These are phyloP conservation scores for Poeciliopsis prolifica DNA, from an alignment of 2,113 vertebrate genomes.

Conservation along the genomic window DNA sequence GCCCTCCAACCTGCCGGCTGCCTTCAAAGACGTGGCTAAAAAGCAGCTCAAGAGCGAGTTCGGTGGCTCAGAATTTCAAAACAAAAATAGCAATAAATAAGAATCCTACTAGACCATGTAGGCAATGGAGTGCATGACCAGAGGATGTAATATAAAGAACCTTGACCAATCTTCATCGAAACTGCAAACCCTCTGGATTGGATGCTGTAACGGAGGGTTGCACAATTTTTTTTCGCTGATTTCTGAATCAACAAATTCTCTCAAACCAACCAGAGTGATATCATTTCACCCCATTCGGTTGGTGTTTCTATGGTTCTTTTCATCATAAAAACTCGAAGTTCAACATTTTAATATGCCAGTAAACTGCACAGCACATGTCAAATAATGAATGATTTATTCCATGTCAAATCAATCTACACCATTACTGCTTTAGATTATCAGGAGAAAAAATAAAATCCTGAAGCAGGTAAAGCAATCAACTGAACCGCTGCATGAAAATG, in stretches of 20 bases:
- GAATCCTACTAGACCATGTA: constrained; percentile 45
- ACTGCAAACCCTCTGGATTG: background rate
- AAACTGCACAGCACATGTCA: constrained; percentile 10
- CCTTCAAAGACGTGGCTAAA: constrained; percentile 74
- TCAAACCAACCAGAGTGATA: background rate
- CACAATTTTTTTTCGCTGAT: background rate
- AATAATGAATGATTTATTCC: background rate
- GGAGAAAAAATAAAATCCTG: constrained; percentile 12
- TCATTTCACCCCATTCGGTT: background rate
- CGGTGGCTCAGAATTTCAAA: constrained; percentile 71
- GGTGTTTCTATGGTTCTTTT: background rate
- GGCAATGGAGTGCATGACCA: constrained; percentile 32
- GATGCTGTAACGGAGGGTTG: background rate
- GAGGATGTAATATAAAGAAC: constrained; percentile 44
- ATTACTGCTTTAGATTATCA: constrained; percentile 6
- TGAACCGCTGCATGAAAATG: constrained; percentile 31
- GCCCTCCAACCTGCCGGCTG: constrained; percentile 63
- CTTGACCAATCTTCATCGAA: constrained; percentile 33
- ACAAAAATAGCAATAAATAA: constrained; percentile 63
- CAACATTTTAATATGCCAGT: background rate
- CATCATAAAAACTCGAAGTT: background rate
- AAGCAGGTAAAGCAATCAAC: constrained; percentile 23
- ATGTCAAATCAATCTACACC: background rate
- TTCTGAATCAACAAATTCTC: background rate
- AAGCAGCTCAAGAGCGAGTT: constrained; percentile 69